Evolutionary conservation across 2,888 invertebrate species (phyloP), one percentile per base, ranked within the genome.

Genomic region (Agrochola lota): DNA sequence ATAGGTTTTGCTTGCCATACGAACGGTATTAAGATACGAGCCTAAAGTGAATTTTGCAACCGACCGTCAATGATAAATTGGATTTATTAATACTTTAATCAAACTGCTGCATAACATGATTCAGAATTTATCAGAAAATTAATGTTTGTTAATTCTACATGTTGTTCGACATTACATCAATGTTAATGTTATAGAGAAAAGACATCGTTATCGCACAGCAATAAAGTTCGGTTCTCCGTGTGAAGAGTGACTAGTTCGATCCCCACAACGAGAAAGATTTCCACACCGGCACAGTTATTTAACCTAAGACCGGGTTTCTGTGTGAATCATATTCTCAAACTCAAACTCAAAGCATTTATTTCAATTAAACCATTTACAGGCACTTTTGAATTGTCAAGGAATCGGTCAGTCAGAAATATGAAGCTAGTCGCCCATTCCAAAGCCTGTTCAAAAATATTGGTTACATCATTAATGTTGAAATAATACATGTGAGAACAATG

Each of bases 11-110:
- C 46, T 40, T 23, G 62, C 79, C 70, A 71, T 63, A 74, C 40
- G 43, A 23, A 63, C 15, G 46, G 67, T 67, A 71, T 83, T 74
- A 82, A 82, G 83, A 83, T 74, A 83, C 15, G 46, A 5, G 30
- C 74, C 74, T 68, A 55, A 82, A 83, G 59, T 62, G 74, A 79
- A 12, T 74, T 62, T 69, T 43, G 70, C 70, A 83, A 59, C 63
- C 40, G 30, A 63, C 71, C n/a, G 43, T 20, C 71, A 57, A 15
- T 62, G 67, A 80, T 80, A 62, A 82, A 80, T 81, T 43, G 57
- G 20, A 57, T 75, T 64, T 64, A 80, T 80, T 46, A 66, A 57
- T 74, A 66, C 64, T 69, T 40, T 26, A 52, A 35, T 46, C 46
- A 26, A 62, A 70, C 59, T 49, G n/a, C 12, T 71, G 49, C 60